Evolutionary conservation across 2,797 vertebrate genomes (phyloP).

Genomic region (Eremophila alpestris): DNA sequence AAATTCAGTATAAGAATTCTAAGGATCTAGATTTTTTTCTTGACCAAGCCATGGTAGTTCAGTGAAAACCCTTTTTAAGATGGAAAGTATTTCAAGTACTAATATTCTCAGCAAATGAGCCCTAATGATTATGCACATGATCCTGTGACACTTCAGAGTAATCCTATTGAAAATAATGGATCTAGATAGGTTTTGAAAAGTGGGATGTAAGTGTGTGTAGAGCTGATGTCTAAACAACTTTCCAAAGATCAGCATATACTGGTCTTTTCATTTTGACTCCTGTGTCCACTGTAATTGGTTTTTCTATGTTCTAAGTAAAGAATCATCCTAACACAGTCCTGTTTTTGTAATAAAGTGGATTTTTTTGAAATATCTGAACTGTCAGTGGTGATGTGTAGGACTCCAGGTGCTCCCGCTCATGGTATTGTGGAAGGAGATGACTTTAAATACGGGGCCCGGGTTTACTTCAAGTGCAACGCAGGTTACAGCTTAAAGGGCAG

Average conservation of each 20-base stretch:
- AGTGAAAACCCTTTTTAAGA: neutral
- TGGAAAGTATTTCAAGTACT: neutral
- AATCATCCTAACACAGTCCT: constrained; percentile 69
- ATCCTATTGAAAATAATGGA: neutral
- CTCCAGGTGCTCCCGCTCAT: constrained; percentile 83
- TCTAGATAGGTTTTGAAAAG: neutral
- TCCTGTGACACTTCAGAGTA: neutral
- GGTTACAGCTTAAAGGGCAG: constrained; percentile 83
- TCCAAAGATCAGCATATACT: neutral
- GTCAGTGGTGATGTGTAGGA: constrained; percentile 88
- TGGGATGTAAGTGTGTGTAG: neutral
- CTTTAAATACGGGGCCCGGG: constrained; percentile 83
- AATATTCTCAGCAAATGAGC: neutral
- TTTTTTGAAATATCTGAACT: constrained; percentile 77
- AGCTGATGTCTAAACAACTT: neutral
- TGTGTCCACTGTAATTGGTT: constrained; percentile 29
- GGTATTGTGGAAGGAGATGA: constrained; percentile 84
- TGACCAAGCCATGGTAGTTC: neutral
- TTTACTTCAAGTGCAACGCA: constrained; percentile 84
- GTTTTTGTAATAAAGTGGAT: constrained; percentile 77
- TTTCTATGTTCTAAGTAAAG: constrained; percentile 59
- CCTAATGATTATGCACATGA: neutral
- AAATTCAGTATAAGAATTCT: neutral
- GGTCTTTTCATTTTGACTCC: constrained; percentile 8
- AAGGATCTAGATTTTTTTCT: neutral